Base-by-base conservation (phyloP, 2,113 vertebrate genomes). In the Rostratula benghalensis region DNA sequence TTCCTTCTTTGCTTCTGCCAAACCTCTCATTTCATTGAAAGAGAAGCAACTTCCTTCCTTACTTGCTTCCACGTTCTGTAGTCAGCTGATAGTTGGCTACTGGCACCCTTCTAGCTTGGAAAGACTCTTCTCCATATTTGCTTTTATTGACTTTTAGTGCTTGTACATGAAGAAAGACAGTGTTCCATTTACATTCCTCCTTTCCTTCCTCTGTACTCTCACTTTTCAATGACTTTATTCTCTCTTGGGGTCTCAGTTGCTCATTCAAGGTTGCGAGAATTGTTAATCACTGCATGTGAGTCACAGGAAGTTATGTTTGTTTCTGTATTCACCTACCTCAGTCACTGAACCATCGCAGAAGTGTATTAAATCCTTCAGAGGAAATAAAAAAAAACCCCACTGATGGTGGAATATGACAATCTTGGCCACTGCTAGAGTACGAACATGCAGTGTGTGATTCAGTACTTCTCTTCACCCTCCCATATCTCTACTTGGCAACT, bases 281-380 rank as follows among this genome's bases (percentile, higher is more conserved):
- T 90, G 67, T 53, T 87, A 87, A 79, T 92, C 3, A 5, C 57
- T 84, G 61, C 10, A 6, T 81, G 30, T 73, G 81, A 96, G 74
- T 95, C 84, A 91, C 77, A 93, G 86, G 79, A 93, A 84, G 61
- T 69, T 79, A 48, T 41, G 82, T 89, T 94, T 96, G 70, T 89
- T 94, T 91, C 78, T 95, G 24, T 76, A 19, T 73, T 89, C 78
- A 93, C 87, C 78, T 85, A 67, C 78, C 50, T 73, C 57, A 65
- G 65, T 88, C 81, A 90, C 65, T 71, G 87, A 89, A 84, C 77
- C 77, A 41, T 31, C 57, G 70, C 74, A 89, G 39, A 76, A 91
- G 3, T 57, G 24, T 75, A 30, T 91, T 68, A 76, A 83, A 64
- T 48, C 27, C 30, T 82, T 31, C 37, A 48, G 65, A 89, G 39